Evolutionary conservation across 1,140 invertebrate genomes (phyloP).

Genomic region (Solen grandis): DNA sequence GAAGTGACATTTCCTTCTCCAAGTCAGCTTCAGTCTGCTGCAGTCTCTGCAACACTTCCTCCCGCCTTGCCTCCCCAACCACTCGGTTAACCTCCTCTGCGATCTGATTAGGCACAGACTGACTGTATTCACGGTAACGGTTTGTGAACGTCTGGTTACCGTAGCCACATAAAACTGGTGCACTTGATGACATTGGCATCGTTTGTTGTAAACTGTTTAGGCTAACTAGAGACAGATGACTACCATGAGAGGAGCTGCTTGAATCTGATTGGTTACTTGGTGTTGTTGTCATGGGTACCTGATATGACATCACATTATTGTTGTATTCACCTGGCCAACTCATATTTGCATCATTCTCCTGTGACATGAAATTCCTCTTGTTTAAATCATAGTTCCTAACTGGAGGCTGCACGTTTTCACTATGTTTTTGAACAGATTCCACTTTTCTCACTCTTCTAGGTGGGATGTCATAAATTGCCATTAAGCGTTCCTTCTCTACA

Average conservation of each 20-base stretch:
- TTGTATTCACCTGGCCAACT: conserved; percentile 50
- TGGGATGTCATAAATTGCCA: conserved; percentile 76
- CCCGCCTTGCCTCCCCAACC: conserved; percentile 30
- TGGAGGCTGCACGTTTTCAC: conserved; percentile 3
- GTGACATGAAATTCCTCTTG: neutral
- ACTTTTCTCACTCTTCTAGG: conserved; percentile 69
- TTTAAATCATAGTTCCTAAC: conserved; percentile 45
- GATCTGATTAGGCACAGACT: conserved; percentile 60
- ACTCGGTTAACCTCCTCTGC: conserved; percentile 49
- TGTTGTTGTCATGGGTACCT: conserved; percentile 42
- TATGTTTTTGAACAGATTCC: conserved; percentile 15
- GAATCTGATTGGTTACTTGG: conserved; percentile 41
- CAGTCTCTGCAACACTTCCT: conserved; percentile 66
- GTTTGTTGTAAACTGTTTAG: conserved; percentile 5
- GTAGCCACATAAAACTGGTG: conserved; percentile 60
- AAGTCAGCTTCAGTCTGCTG: conserved; percentile 69
- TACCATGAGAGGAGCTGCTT: conserved; percentile 44
- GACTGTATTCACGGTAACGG: conserved; percentile 24
- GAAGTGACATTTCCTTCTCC: conserved; percentile 72
- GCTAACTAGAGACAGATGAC: conserved; percentile 35
- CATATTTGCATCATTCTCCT: conserved; percentile 32
- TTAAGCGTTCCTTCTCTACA: conserved; percentile 67
- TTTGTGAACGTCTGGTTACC: conserved; percentile 35
- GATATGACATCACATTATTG: conserved; percentile 59
- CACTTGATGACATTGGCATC: conserved; percentile 63